Percentiles rank a stretch among this genome's conserved stretches.
phyloP scores from a whole-genome alignment of 2,113 vertebrate genomes.

The Salvelinus alpinus region DNA sequence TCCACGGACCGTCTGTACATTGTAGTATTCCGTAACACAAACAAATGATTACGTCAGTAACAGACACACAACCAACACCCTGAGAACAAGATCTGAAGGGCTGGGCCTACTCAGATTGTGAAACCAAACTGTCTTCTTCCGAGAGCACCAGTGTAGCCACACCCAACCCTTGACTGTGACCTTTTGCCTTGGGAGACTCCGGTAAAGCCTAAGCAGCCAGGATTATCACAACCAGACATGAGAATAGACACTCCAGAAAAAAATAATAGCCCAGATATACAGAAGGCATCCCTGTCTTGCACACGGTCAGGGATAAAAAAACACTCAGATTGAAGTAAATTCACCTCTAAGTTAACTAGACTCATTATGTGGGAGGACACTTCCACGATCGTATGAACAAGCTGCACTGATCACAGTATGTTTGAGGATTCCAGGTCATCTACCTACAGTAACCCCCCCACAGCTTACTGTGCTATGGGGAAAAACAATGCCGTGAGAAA shows the following conservation, averaged over 20 bases:
- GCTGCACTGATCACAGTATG: not conserved
- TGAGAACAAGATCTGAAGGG: constrained; percentile 41
- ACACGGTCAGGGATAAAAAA: not conserved
- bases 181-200: constrained; percentile 30
- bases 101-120: constrained; percentile 38
- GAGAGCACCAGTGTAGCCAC: constrained; percentile 46
- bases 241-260: constrained; percentile 2
- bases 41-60: constrained; percentile 33
- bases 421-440: not conserved
- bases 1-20: not conserved
- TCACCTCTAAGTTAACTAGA: constrained; percentile 8
- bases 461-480: no score
- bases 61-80: constrained; percentile 59
- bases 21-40: constrained; percentile 34
- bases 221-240: constrained; percentile 24
- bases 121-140: constrained; percentile 34
- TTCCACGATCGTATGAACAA: not conserved
- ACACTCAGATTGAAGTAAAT: constrained; percentile 1
- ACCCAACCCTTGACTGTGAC: constrained; percentile 38
- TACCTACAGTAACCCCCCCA: no score
- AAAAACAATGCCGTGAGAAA: no score
- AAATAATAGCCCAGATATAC: constrained; percentile 2
- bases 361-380: not conserved
- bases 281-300: not conserved
- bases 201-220: constrained; percentile 21